These are phyloP conservation scores for Gymnothorax javanicus DNA, from an alignment of 2,797 vertebrate species.

Conservation along the genomic window DNA sequence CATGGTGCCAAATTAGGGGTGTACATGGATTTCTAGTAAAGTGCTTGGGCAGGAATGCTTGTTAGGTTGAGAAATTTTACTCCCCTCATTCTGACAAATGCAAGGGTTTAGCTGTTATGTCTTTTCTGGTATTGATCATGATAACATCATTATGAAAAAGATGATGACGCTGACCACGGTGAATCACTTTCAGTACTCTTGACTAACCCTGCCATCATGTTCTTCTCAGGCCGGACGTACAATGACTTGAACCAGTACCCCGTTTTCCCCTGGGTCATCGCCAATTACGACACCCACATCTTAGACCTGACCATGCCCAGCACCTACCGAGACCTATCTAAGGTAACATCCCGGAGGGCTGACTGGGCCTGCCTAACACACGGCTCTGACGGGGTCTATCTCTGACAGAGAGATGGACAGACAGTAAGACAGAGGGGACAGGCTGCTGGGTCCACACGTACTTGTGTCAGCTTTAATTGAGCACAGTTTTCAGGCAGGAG, in stretches of 20 bases:
- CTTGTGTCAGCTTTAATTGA: neutral
- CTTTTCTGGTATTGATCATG: neutral
- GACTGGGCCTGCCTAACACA: neutral
- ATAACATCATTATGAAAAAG: neutral
- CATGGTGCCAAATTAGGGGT: neutral
- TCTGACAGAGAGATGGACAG: neutral
- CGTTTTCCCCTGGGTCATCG: slow-evolving; percentile 98
- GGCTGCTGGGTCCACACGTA: neutral
- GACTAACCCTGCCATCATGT: neutral
- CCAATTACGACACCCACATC: slow-evolving; percentile 94
- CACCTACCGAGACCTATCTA: slow-evolving; percentile 98
- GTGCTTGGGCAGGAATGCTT: neutral
- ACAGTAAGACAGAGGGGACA: neutral
- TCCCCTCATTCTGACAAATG: neutral
- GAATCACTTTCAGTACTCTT: neutral
- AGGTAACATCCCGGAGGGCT: slow-evolving; percentile 71
- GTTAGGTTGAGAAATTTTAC: neutral
- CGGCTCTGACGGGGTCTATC: neutral
- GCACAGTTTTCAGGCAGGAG: neutral
- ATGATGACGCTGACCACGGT: neutral
- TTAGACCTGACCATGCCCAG: slow-evolving; percentile 97
- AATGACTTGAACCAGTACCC: slow-evolving; percentile 98
- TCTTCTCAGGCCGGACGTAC: slow-evolving; percentile 83
- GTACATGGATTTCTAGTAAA: neutral
- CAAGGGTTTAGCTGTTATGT: neutral